phyloP scores from a whole-genome alignment of 2,888 invertebrate genomes.

The Eutolmus rufibarbis region DNA sequence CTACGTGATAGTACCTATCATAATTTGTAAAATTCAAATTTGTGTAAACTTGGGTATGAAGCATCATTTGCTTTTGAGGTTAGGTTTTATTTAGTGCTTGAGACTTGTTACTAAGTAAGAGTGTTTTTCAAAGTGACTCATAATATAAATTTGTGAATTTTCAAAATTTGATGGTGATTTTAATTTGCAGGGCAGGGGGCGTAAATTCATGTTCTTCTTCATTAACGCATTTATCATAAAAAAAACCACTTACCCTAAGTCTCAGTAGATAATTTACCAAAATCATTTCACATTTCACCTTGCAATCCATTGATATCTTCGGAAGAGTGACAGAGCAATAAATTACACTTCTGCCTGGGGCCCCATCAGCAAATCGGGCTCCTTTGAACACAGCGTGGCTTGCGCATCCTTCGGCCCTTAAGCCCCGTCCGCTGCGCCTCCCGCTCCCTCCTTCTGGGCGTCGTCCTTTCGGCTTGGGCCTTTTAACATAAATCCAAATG shows the following conservation, averaged over 20 bases:
- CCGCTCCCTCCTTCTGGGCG: background rate
- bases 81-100: no score
- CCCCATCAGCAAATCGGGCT: background rate
- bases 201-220: background rate
- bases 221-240: background rate
- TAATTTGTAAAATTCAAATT: no score
- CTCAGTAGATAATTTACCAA: background rate
- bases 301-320: background rate
- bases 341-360: background rate
- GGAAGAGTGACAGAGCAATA: background rate
- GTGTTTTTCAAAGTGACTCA: no score
- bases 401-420: background rate
- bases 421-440: background rate
- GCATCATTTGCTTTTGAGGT: no score
- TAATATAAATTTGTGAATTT: no score
- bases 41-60: no score
- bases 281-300: background rate
- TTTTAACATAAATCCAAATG: constrained; percentile 58
- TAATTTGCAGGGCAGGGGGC: no score
- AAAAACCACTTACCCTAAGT: background rate
- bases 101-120: no score
- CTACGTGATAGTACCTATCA: no score
- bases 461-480: background rate
- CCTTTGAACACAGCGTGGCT: background rate
- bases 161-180: no score